These are phyloP conservation scores for Holothuria glaberrima DNA, from an alignment of 35 echinoderm and acorn worm genomes.

Conservation along the genomic window DNA sequence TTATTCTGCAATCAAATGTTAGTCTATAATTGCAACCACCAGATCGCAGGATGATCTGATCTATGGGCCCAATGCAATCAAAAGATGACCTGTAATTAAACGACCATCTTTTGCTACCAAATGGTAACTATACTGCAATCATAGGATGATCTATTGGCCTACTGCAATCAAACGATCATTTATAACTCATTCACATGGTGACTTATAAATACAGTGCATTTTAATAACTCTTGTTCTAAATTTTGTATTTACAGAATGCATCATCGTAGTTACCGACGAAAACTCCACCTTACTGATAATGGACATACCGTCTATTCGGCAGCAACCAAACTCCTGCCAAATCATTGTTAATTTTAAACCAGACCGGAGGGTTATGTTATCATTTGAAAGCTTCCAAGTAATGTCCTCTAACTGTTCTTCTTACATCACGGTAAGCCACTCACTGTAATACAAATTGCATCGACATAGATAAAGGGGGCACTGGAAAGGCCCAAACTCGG, in stretches of 20 bases:
- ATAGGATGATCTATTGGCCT: too few species aligned
- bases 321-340: not conserved
- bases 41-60: too few species aligned
- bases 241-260: not conserved
- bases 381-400: not conserved
- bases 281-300: not conserved
- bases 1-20: too few species aligned
- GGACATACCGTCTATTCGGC: slow-evolving; percentile 13
- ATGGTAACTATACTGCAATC: too few species aligned
- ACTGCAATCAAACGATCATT: too few species aligned
- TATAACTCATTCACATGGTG: not conserved
- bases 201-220: not conserved
- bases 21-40: too few species aligned
- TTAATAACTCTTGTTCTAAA: not conserved
- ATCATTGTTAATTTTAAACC: slow-evolving; percentile 23
- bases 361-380: not conserved
- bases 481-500: too few species aligned
- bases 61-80: too few species aligned
- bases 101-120: too few species aligned
- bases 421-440: not conserved
- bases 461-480: too few species aligned
- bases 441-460: too few species aligned
- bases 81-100: too few species aligned
- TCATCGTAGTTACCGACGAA: not conserved
- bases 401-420: not conserved